These are phyloP conservation scores for Philaenus spumarius DNA, from an alignment of 1,140 invertebrate species.

Conservation along the genomic window DNA sequence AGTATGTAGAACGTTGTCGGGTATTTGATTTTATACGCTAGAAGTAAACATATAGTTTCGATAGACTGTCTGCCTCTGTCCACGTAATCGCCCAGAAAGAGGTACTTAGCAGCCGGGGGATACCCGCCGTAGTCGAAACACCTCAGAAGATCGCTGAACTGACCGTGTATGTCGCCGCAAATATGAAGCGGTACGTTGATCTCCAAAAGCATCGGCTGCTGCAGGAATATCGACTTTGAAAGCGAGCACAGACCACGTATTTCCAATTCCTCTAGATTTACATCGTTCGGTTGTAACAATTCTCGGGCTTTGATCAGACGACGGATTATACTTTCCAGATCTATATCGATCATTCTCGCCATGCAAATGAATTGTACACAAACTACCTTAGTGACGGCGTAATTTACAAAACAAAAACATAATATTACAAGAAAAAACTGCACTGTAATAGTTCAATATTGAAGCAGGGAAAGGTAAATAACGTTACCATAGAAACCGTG, in stretches of 20 bases:
- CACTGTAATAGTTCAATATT: too few relatives aligned
- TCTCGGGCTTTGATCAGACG: constrained; percentile 78
- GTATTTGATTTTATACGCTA: constrained; percentile 95
- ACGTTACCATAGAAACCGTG: too few relatives aligned
- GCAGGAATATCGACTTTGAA: constrained; percentile 54
- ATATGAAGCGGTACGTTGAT: constrained; percentile 49
- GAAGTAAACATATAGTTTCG: constrained; percentile 76
- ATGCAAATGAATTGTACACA: too few relatives aligned
- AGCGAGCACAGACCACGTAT: constrained; percentile 35
- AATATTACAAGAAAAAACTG: too few relatives aligned
- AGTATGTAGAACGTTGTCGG: constrained; percentile 89
- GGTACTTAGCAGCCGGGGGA: constrained; percentile 91
- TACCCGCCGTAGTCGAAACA: constrained; percentile 97
- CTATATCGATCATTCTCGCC: too few relatives aligned
- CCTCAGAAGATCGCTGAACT: constrained; percentile 85
- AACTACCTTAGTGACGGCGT: too few relatives aligned
- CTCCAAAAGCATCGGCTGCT: constrained; percentile 56
- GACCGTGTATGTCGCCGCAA: constrained; percentile 69
- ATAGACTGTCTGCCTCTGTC: constrained; percentile 82
- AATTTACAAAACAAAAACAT: too few relatives aligned
- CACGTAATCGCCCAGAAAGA: constrained; percentile 92
- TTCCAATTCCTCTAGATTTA: constrained; percentile 61
- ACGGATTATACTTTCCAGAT: constrained; percentile 89
- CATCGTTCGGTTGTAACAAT: constrained; percentile 59
- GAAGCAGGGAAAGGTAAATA: too few relatives aligned